Percentiles rank a stretch among this genome's conserved stretches.
These are phyloP conservation scores for Porites rus DNA, from an alignment of 92 coral and sea anemone genomes.

Conservation along the genomic window DNA sequence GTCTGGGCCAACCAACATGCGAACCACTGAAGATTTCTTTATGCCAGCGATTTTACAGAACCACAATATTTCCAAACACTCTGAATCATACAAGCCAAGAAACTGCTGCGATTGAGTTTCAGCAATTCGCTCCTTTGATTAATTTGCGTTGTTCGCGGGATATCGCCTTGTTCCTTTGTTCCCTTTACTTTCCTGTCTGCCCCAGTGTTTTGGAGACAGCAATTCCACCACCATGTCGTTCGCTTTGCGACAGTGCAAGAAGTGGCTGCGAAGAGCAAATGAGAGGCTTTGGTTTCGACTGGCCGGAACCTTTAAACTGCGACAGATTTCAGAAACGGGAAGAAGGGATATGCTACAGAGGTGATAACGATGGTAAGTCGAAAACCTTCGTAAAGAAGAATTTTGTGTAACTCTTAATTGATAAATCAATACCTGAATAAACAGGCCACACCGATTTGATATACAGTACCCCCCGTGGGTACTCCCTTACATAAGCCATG, in stretches of 20 bases:
- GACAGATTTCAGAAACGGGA: conserved; percentile 68
- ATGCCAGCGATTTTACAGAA: conserved; percentile 83
- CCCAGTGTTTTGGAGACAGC: conserved; percentile 49
- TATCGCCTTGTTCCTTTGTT: conserved; percentile 81
- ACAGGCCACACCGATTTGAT: no score
- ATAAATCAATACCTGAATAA: no score
- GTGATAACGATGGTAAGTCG: background rate
- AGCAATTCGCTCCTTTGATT: conserved; percentile 79
- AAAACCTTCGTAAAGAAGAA: background rate
- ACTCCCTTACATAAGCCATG: no score
- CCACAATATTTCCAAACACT: conserved; percentile 86
- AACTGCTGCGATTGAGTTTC: conserved; percentile 71
- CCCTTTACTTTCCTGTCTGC: conserved; percentile 87
- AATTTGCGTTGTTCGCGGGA: conserved; percentile 79
- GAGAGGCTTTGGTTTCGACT: conserved; percentile 72
- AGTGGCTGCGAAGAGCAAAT: conserved; percentile 68
- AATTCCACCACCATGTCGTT: conserved; percentile 89
- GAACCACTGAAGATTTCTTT: conserved; percentile 74
- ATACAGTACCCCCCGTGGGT: no score
- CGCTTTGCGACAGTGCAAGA: conserved; percentile 80
- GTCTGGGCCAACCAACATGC: conserved; percentile 40
- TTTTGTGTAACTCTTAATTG: no score
- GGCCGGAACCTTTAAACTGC: conserved; percentile 84
- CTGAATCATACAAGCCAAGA: conserved; percentile 81
- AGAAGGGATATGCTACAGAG: conserved; percentile 62